Conservation (phyloP, 64 coral and sea anemone species). For the Montipora capricornis region DNA sequence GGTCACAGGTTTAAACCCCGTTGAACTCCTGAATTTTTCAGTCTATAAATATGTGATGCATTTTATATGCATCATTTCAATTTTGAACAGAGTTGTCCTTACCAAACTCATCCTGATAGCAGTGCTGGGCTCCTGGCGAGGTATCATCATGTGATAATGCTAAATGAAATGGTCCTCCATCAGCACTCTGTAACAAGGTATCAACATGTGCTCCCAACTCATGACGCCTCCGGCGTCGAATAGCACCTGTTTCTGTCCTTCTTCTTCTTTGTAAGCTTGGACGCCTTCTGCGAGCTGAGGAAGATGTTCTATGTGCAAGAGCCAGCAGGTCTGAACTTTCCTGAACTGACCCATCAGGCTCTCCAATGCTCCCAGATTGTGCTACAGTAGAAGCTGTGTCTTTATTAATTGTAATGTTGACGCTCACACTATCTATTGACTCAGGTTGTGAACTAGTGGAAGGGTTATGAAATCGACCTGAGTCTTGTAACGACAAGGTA, state of each 20-base stretch:
- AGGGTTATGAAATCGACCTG: constrained; percentile 53
- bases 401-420: constrained; percentile 84
- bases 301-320: constrained; percentile 73
- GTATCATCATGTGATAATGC: constrained; percentile 95
- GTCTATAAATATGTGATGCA: too few relatives aligned
- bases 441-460: constrained; percentile 94
- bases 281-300: constrained; percentile 87
- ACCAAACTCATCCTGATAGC: constrained; percentile 94
- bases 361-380: constrained; percentile 87
- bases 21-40: too few relatives aligned
- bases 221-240: constrained; percentile 59
- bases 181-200: constrained; percentile 64
- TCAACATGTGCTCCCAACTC: constrained; percentile 54
- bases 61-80: too few relatives aligned
- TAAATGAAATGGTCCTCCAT: constrained; percentile 76
- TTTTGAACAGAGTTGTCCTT: neutral
- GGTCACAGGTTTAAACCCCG: too few relatives aligned
- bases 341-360: constrained; percentile 73
- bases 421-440: constrained; percentile 90
- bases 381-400: constrained; percentile 93
- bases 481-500: constrained; percentile 75
- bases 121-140: constrained; percentile 88
- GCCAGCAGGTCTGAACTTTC: constrained; percentile 78
- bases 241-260: constrained; percentile 35
- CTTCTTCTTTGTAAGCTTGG: constrained; percentile 71